Evolutionary conservation across 1,140 invertebrate genomes (phyloP).

Genomic region (Trachymyrmex septentrionalis): DNA sequence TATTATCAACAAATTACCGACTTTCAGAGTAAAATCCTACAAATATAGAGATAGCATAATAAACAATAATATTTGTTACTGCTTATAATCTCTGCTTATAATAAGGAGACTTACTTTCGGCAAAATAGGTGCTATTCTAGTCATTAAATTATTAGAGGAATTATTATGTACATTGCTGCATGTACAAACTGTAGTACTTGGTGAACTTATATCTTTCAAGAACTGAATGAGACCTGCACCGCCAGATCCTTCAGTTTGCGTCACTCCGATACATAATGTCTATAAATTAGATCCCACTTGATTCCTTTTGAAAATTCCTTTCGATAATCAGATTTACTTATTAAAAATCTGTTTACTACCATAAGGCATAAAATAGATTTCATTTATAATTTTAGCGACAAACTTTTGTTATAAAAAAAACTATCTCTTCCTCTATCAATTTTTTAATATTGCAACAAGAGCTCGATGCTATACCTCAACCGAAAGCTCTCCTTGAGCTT

Average conservation of each 20-base stretch:
- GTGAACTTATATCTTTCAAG: constrained; percentile 83
- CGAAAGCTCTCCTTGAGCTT: constrained; percentile 92
- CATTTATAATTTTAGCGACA: constrained; percentile 11
- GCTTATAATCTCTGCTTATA: background rate
- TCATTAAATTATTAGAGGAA: constrained; percentile 77
- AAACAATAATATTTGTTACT: background rate
- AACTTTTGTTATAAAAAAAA: background rate
- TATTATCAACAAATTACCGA: constrained; percentile 90
- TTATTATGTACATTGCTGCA: constrained; percentile 73
- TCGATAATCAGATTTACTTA: constrained; percentile 22
- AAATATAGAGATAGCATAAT: constrained; percentile 73
- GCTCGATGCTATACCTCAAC: constrained; percentile 88
- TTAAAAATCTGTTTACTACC: constrained; percentile 9
- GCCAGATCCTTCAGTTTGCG: constrained; percentile 88
- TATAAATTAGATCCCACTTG: constrained; percentile 84
- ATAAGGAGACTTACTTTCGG: constrained; percentile 88
- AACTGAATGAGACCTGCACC: constrained; percentile 84
- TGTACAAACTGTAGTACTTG: constrained; percentile 71
- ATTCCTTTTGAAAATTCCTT: constrained; percentile 60
- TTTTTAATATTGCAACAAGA: constrained; percentile 8
- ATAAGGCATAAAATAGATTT: constrained; percentile 1
- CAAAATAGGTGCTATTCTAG: constrained; percentile 89
- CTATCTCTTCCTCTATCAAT: background rate
- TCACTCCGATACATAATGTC: constrained; percentile 92
- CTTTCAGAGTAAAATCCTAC: constrained; percentile 90